Percentiles rank a stretch among this genome's conserved stretches.
phyloP scores from a whole-genome alignment of 2,113 vertebrate genomes.

The Microcebus jonahi region DNA sequence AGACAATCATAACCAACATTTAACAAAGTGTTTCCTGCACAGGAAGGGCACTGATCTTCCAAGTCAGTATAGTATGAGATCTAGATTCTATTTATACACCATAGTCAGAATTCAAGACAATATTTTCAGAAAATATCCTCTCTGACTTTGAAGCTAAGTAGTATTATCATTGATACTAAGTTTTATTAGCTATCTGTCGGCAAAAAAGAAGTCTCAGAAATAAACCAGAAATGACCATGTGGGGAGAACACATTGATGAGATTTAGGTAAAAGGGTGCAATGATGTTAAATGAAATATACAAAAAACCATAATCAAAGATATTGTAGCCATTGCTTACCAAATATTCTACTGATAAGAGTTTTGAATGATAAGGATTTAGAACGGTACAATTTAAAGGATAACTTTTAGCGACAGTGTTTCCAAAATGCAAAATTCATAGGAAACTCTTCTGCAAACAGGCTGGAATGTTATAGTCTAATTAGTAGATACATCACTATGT shows the following conservation, averaged over 20 bases:
- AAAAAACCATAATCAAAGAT: neutral
- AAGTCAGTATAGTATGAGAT: neutral
- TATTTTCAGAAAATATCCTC: neutral
- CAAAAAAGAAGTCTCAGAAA: neutral
- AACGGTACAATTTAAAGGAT: neutral
- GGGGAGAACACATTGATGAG: neutral
- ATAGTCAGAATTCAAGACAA: neutral
- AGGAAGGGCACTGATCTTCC: neutral
- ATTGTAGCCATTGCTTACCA: neutral
- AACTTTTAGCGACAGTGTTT: neutral
- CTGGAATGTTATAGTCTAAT: neutral
- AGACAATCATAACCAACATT: neutral
- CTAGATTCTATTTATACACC: neutral
- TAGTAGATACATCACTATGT: neutral
- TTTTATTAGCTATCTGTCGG: neutral
- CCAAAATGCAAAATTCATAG: neutral
- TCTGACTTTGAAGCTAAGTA: neutral
- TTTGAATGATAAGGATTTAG: neutral
- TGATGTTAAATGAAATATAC: neutral
- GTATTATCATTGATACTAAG: neutral
- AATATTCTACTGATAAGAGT: neutral
- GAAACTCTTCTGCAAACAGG: neutral
- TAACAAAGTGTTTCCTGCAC: neutral
- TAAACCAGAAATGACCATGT: neutral
- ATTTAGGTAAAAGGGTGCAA: neutral